Conservation (phyloP, 1,140 invertebrate species). For the Muscidifurax raptorellus region DNA sequence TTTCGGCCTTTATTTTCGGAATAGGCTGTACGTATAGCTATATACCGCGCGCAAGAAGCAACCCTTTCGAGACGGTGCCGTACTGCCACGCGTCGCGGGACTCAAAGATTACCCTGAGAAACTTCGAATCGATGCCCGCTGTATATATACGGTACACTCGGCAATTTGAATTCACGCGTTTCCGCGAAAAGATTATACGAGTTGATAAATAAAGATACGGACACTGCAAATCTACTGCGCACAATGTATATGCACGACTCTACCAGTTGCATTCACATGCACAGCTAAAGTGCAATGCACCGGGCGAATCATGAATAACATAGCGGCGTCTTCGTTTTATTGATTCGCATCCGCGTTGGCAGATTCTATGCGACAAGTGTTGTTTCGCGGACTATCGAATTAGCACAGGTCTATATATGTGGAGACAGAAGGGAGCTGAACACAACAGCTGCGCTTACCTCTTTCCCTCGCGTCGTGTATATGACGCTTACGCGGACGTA, state of each 20-base stretch:
- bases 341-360: not conserved
- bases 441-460: not conserved
- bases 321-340: slow-evolving; percentile 6
- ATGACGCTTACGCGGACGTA: too few relatives aligned
- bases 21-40: too few relatives aligned
- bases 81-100: not conserved
- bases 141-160: too few relatives aligned
- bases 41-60: not conserved
- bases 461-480: too few relatives aligned
- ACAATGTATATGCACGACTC: too few relatives aligned
- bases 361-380: slow-evolving; percentile 21
- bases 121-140: not conserved
- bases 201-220: too few relatives aligned
- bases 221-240: not conserved
- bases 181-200: too few relatives aligned
- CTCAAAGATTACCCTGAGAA: not conserved
- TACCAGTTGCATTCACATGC: not conserved
- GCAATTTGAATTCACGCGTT: too few relatives aligned
- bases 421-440: not conserved
- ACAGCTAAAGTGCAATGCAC: not conserved
- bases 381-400: not conserved
- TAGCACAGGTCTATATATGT: slow-evolving; percentile 4
- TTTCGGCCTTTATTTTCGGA: not conserved
- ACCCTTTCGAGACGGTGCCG: not conserved
- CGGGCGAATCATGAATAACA: slow-evolving; percentile 19